phyloP scores from a whole-genome alignment of 30 jellyfish, hydroid and myxozoan genomes.

The Chironex yamaguchii region DNA sequence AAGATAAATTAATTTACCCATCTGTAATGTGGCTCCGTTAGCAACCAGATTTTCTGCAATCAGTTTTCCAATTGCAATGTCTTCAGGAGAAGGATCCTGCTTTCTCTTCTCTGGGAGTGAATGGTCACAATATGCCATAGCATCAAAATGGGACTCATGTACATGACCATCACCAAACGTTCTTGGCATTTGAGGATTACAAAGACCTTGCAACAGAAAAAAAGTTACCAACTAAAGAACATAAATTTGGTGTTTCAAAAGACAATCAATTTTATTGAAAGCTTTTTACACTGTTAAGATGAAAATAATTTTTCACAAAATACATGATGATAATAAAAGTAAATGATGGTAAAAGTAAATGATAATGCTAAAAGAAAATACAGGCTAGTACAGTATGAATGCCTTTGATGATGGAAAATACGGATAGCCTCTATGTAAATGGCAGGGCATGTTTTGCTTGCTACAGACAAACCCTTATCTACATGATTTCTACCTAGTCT shows the following conservation, averaged over 20 bases:
- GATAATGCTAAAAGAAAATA: too few relatives aligned
- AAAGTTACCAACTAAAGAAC: not conserved
- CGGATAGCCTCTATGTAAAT: too few relatives aligned
- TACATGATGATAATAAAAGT: too few relatives aligned
- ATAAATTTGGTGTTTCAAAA: not conserved
- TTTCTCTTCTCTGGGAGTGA: constrained; percentile 55
- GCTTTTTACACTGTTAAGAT: too few relatives aligned
- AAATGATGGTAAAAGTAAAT: too few relatives aligned
- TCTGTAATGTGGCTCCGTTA: constrained; percentile 85
- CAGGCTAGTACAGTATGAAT: too few relatives aligned
- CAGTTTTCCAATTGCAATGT: constrained; percentile 63
- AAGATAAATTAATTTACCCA: constrained; percentile 84
- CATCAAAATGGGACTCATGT: constrained; percentile 84
- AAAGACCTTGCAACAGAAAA: constrained; percentile 25
- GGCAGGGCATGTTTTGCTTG: too few relatives aligned
- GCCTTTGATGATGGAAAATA: too few relatives aligned
- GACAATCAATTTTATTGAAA: too few relatives aligned
- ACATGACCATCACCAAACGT: constrained; percentile 85
- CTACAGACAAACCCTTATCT: too few relatives aligned
- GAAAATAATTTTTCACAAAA: too few relatives aligned
- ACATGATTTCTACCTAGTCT: too few relatives aligned
- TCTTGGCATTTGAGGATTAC: constrained; percentile 83
- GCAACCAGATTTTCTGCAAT: constrained; percentile 88
- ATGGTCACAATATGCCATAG: constrained; percentile 70
- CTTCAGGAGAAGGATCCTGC: constrained; percentile 70